Evolutionary conservation across 2,113 vertebrate genomes (phyloP).

Genomic region (Sisor rabdophorus): DNA sequence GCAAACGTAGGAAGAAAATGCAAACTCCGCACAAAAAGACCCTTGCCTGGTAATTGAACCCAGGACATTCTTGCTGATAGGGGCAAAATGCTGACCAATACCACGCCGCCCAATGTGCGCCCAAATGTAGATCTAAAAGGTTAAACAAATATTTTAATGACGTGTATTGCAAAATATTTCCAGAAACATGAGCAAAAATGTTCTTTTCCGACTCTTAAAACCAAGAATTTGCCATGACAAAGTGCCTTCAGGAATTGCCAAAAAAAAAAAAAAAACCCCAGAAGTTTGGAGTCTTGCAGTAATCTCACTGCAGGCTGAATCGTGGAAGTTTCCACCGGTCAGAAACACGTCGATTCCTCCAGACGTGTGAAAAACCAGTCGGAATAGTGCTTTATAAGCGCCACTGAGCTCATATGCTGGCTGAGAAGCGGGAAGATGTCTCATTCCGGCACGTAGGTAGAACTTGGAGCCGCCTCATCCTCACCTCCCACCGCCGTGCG

Average conservation of each 20-base stretch:
- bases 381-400: constrained; percentile 14
- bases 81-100: no score
- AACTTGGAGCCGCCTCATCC: constrained; percentile 34
- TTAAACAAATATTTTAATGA: not conserved
- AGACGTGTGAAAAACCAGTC: constrained; percentile 38
- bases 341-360: constrained; percentile 27
- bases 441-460: constrained; percentile 43
- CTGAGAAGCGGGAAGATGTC: constrained; percentile 20
- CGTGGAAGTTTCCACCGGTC: constrained; percentile 30
- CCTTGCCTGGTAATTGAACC: no score
- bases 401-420: constrained; percentile 29
- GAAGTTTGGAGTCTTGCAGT: constrained; percentile 14
- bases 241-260: constrained; percentile 1
- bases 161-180: not conserved
- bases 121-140: no score
- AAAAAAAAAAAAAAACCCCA: constrained; percentile 13
- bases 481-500: constrained; percentile 33
- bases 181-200: not conserved
- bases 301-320: constrained; percentile 22
- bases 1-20: no score
- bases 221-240: constrained; percentile 19
- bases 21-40: no score
- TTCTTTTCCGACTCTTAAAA: constrained; percentile 18
- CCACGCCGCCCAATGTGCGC: no score
- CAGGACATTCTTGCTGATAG: no score